A percentile compares a stretch with the other conserved stretches of the same genome.
Evolutionary conservation across 2,888 invertebrate genomes (phyloP).

Genomic region (Limnephilus lunatus): DNA sequence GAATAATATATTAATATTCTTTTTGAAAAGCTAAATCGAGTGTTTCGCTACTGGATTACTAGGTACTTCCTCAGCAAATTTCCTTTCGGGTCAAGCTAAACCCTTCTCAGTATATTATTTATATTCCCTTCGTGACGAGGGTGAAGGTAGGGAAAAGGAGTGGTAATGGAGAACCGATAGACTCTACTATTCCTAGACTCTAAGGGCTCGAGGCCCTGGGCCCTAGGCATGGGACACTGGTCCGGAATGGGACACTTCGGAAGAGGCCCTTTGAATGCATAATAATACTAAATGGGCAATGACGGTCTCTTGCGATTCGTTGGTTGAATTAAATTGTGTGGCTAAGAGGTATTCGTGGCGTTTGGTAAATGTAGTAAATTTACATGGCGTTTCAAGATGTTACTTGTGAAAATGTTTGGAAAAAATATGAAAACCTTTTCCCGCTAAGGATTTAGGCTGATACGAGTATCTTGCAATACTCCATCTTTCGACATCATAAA

Average conservation of each 20-base stretch:
- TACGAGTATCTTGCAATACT: too few species aligned
- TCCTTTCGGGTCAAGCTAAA: conserved; percentile 32
- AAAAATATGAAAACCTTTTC: too few species aligned
- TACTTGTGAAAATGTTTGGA: too few species aligned
- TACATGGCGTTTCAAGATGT: background rate
- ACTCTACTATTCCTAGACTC: background rate
- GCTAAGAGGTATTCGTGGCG: background rate
- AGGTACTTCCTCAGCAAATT: conserved; percentile 16
- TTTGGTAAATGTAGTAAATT: background rate
- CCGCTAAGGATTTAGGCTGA: too few species aligned
- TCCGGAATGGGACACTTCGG: background rate
- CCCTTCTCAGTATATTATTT: conserved; percentile 40
- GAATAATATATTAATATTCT: background rate
- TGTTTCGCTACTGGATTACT: background rate
- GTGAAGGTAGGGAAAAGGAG: conserved; percentile 47
- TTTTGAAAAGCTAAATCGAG: background rate
- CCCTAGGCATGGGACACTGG: background rate
- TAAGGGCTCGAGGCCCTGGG: background rate
- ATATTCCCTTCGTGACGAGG: conserved; percentile 51
- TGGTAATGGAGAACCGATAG: conserved; percentile 53
- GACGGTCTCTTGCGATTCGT: background rate
- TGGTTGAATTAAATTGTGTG: background rate
- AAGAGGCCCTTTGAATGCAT: background rate
- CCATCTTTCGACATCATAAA: too few species aligned
- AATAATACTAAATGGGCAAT: background rate